Conservation (phyloP, 1,140 invertebrate species). For the Caerostris darwini region DNA sequence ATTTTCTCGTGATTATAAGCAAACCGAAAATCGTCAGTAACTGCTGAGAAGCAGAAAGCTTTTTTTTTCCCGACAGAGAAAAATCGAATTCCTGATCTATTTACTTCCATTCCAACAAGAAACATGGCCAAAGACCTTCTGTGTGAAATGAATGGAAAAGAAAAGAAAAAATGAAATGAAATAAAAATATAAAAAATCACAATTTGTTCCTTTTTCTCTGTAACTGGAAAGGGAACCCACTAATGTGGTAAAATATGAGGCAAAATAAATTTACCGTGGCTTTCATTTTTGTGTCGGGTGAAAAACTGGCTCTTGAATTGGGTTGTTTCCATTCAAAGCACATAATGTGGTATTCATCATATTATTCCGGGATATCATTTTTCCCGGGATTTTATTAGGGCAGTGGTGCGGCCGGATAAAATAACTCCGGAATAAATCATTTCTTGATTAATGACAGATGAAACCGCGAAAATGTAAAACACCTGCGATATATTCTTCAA, state of each 20-base stretch:
- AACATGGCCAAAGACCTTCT: background rate
- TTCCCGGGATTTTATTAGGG: background rate
- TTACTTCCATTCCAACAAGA: background rate
- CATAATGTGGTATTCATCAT: constrained; percentile 67
- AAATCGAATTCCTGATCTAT: constrained; percentile 60
- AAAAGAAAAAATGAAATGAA: background rate
- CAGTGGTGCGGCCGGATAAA: background rate
- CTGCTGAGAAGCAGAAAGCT: background rate
- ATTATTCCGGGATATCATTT: constrained; percentile 38
- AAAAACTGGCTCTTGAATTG: constrained; percentile 27
- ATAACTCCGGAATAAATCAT: constrained; percentile 43
- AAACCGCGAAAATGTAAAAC: constrained; percentile 42
- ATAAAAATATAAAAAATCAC: background rate
- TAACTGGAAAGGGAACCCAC: constrained; percentile 42
- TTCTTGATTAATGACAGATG: constrained; percentile 45
- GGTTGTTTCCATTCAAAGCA: constrained; percentile 62
- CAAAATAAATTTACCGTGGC: constrained; percentile 46
- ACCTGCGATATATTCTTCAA: background rate
- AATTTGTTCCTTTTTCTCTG: background rate
- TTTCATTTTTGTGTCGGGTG: constrained; percentile 32
- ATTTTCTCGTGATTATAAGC: background rate
- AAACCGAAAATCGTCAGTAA: background rate
- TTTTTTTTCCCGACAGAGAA: background rate
- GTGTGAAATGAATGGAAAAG: constrained; percentile 5
- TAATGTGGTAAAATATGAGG: constrained; percentile 54